Conservation (phyloP, 2,113 vertebrate species). For the Oreochromis niloticus region DNA sequence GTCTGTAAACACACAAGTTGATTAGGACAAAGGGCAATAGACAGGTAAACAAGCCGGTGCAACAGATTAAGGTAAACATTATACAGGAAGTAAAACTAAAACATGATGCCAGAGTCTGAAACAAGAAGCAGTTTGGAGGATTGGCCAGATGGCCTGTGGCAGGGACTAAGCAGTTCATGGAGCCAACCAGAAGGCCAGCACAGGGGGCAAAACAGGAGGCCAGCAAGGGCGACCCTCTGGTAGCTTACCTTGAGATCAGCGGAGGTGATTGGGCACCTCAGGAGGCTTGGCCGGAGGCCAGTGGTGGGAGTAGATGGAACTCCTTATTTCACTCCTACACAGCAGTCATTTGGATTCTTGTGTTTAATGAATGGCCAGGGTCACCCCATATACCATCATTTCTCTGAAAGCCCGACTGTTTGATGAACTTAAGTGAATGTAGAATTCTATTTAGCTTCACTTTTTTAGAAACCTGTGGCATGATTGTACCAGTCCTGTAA, state of each 20-base stretch:
- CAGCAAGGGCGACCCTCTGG: not conserved
- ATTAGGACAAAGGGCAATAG: not conserved
- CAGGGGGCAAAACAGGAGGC: not conserved
- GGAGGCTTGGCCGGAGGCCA: not conserved
- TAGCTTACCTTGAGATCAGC: not conserved
- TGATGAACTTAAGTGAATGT: constrained; percentile 38
- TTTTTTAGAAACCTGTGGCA: not conserved
- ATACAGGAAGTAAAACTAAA: not conserved
- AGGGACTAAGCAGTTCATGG: not conserved
- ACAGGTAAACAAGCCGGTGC: not conserved
- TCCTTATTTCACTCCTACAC: not conserved
- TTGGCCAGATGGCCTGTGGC: not conserved
- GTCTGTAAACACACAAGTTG: not conserved
- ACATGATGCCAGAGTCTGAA: not conserved
- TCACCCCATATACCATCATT: not conserved
- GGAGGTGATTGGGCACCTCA: not conserved
- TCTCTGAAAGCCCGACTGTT: not conserved
- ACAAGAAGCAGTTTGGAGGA: not conserved
- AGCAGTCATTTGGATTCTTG: not conserved
- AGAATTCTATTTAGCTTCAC: not conserved
- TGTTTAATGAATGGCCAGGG: not conserved
- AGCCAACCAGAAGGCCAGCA: not conserved
- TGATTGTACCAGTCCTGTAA: not conserved
- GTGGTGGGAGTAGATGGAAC: not conserved
- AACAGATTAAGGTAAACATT: not conserved